Conservation (phyloP, 1,140 invertebrate species). For the Forficula auricularia region DNA sequence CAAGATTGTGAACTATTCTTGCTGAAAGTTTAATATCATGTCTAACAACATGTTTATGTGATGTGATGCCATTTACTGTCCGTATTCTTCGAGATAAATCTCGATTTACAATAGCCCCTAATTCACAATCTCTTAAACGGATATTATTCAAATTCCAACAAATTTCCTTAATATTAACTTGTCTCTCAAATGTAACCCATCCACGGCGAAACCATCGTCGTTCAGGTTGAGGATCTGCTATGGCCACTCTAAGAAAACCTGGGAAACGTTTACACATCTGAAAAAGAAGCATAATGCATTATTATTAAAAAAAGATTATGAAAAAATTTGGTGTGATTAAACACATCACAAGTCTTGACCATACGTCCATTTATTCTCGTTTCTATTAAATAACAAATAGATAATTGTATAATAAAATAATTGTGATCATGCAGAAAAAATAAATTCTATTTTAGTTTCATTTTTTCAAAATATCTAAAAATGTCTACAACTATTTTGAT, state of each 20-base stretch:
- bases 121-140: constrained; percentile 72
- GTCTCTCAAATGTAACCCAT: constrained; percentile 93
- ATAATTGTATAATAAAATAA: too few relatives aligned
- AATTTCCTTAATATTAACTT: constrained; percentile 98
- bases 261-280: constrained; percentile 86
- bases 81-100: constrained; percentile 84
- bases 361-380: too few relatives aligned
- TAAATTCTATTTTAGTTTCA: too few relatives aligned
- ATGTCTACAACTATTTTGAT: too few relatives aligned
- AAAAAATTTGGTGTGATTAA: too few relatives aligned
- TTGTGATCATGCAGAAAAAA: too few relatives aligned
- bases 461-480: too few relatives aligned
- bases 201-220: constrained; percentile 86
- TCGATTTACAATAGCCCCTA: constrained; percentile 85
- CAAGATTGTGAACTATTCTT: constrained; percentile 86
- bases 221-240: constrained; percentile 92
- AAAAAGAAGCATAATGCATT: constrained; percentile 15
- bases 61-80: constrained; percentile 79
- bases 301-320: not conserved
- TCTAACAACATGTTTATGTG: constrained; percentile 75
- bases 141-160: constrained; percentile 98
- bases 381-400: too few relatives aligned
- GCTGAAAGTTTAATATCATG: constrained; percentile 87
- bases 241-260: constrained; percentile 87
- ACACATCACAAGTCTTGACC: too few relatives aligned